A percentile compares a stretch with the other conserved stretches of the same genome.
These are phyloP conservation scores for Schizopygopsis malacanthus DNA, from an alignment of 2,797 vertebrate genomes.

Conservation along the genomic window DNA sequence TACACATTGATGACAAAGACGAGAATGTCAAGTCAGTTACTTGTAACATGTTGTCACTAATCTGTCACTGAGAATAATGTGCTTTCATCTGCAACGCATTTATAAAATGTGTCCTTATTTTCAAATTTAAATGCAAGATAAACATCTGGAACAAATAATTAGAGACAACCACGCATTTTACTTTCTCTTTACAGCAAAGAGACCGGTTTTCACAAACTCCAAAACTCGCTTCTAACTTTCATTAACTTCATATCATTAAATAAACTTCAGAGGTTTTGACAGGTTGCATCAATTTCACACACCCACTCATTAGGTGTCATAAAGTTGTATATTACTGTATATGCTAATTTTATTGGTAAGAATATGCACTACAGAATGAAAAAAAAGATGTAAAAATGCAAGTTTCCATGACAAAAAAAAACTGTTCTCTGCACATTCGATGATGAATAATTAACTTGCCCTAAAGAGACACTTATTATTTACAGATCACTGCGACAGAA, in stretches of 20 bases:
- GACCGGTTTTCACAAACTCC: conserved; percentile 34
- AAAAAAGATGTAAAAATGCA: not conserved
- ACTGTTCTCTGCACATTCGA: not conserved
- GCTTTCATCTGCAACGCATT: conserved; percentile 53
- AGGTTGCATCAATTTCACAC: not conserved
- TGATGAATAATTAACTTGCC: not conserved
- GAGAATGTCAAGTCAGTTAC: conserved; percentile 34
- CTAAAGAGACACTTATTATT: conserved; percentile 8
- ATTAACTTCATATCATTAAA: conserved; percentile 29
- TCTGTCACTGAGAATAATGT: conserved; percentile 47
- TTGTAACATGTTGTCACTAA: conserved; percentile 51
- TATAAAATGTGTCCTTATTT: conserved; percentile 32
- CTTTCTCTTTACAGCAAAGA: conserved; percentile 51
- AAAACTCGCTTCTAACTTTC: conserved; percentile 14
- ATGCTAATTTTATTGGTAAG: not conserved
- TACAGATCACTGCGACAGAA: not conserved
- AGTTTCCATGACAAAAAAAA: not conserved
- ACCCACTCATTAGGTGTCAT: conserved; percentile 24
- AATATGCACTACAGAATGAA: not conserved
- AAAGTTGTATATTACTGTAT: not conserved
- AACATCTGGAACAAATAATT: conserved; percentile 21
- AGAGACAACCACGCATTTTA: conserved; percentile 10
- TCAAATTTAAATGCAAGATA: conserved; percentile 31
- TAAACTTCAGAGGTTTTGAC: conserved; percentile 32
- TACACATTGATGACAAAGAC: conserved; percentile 37